Evolutionary conservation across 2,797 vertebrate species (phyloP).

Genomic region (Scolopax bukidnonensis): DNA sequence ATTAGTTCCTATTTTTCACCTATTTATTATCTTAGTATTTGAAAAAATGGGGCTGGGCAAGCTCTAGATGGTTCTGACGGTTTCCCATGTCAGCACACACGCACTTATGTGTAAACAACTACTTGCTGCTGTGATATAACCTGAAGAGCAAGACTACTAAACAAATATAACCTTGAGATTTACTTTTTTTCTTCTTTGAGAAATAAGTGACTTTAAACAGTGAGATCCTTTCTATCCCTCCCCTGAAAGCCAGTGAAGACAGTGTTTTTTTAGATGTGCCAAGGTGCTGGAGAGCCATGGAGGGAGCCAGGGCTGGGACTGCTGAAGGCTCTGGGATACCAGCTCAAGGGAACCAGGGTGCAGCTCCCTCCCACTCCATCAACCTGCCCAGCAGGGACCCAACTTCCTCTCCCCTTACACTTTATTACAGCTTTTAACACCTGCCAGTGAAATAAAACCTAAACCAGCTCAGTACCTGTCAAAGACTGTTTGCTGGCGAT

Average conservation of each 20-base stretch:
- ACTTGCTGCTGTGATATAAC: background rate
- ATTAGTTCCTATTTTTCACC: background rate
- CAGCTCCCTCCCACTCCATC: background rate
- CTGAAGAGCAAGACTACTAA: background rate
- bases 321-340: background rate
- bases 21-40: background rate
- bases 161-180: background rate
- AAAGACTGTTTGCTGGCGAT: background rate
- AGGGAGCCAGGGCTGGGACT: background rate
- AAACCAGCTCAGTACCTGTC: background rate
- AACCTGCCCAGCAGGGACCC: background rate
- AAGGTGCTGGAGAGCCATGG: background rate
- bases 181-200: background rate
- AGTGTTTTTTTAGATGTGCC: background rate
- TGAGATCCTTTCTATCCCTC: background rate
- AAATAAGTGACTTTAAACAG: background rate
- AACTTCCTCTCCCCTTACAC: background rate
- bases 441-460: constrained; percentile 16
- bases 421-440: background rate
- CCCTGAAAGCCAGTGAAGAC: background rate
- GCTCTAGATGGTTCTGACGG: background rate
- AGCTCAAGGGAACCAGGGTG: background rate
- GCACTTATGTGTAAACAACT: background rate
- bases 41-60: background rate
- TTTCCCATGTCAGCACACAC: background rate